Evolutionary conservation across 2,113 vertebrate species (phyloP).

Genomic region (Buteo buteo): DNA sequence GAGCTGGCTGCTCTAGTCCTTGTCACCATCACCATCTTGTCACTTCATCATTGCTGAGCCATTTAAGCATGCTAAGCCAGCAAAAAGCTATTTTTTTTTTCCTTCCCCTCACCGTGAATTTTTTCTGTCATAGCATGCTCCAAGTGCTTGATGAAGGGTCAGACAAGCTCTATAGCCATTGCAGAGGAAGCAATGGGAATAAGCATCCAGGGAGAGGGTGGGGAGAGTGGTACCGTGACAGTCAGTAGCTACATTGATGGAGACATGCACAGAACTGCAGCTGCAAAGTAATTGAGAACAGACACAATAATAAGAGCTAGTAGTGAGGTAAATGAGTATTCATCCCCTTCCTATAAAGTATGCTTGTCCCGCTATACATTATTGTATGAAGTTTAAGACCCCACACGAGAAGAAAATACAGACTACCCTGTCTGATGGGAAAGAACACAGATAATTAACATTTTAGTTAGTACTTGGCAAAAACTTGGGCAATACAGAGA

Average conservation of each 20-base stretch:
- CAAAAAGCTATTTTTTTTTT: neutral
- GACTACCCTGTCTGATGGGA: neutral
- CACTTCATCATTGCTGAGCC: neutral
- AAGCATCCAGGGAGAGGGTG: fast-evolving
- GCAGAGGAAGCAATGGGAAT: neutral
- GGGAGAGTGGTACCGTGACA: neutral
- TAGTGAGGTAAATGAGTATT: neutral
- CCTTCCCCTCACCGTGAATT: fast-evolving
- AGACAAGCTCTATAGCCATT: neutral
- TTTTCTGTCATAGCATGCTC: neutral
- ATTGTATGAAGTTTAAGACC: neutral
- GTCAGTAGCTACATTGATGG: neutral
- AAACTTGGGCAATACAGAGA: neutral
- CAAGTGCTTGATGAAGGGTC: neutral
- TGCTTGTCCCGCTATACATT: neutral
- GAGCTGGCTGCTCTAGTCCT: neutral
- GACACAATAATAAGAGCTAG: neutral
- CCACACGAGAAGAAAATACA: neutral
- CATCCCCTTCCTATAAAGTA: neutral
- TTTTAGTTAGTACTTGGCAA: neutral
- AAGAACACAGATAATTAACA: neutral
- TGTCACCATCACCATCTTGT: neutral
- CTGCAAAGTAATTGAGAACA: neutral
- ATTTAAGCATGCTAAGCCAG: neutral
- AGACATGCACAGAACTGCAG: neutral